These are phyloP conservation scores for Caenorhabditis latens DNA, from an alignment of 1,140 invertebrate species.

Conservation along the genomic window DNA sequence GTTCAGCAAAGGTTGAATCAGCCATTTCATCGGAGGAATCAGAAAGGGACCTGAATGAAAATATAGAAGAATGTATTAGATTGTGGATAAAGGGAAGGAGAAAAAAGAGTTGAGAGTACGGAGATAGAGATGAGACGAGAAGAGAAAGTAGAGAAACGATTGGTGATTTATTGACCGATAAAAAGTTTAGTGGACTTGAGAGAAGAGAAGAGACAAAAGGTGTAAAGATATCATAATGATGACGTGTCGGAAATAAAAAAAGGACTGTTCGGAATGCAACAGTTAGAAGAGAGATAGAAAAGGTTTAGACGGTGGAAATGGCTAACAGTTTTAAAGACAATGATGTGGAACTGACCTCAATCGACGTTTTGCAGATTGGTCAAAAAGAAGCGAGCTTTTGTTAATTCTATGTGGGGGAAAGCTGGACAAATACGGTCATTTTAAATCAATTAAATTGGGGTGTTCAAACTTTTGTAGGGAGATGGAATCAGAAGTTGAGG, in stretches of 20 bases:
- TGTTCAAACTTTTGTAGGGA: no score
- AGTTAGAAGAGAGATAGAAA: not conserved
- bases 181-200: slow-evolving; percentile 38
- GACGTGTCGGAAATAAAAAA: not conserved
- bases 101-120: not conserved
- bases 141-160: no score
- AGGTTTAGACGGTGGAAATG: no score
- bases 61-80: not conserved
- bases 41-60: not conserved
- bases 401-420: no score
- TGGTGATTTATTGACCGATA: slow-evolving; percentile 41
- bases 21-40: slow-evolving; percentile 18
- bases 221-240: not conserved
- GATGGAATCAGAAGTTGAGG: no score
- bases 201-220: not conserved
- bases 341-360: no score
- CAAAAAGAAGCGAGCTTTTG: no score
- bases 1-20: slow-evolving; percentile 44
- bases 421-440: no score
- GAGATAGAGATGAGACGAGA: not conserved
- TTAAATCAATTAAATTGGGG: no score
- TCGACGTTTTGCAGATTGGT: no score
- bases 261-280: not conserved
- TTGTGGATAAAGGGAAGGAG: not conserved
- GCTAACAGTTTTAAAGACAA: no score